phyloP scores from a whole-genome alignment of 2,888 invertebrate species.

The Hipparchia semele region DNA sequence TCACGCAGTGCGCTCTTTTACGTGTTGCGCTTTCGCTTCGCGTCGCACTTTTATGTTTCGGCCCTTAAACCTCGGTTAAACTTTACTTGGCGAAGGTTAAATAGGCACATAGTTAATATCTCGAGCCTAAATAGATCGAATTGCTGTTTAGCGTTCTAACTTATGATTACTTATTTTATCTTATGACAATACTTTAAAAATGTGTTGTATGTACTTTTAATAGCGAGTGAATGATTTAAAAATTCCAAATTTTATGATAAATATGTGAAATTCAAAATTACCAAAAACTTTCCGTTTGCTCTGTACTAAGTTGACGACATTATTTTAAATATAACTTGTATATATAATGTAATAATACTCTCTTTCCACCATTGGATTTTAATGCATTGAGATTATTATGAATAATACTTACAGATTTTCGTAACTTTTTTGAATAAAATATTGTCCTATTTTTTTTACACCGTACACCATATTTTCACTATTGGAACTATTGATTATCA shows the following conservation, averaged over 20 bases:
- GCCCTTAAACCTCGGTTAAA: too few species aligned
- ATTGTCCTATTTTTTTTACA: constrained; percentile 2
- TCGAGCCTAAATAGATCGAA: neutral
- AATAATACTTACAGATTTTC: neutral
- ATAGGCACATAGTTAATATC: neutral
- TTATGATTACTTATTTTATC: neutral
- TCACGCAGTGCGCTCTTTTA: too few species aligned
- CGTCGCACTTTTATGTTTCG: too few species aligned
- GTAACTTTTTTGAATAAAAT: neutral
- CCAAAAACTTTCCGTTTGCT: neutral
- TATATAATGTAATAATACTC: constrained; percentile 11
- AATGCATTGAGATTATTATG: constrained; percentile 8
- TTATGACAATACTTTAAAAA: neutral
- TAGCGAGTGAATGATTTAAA: too few species aligned
- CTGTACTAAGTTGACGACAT: neutral
- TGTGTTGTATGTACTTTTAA: neutral
- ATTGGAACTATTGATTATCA: neutral
- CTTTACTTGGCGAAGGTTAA: too few species aligned
- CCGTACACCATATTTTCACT: neutral
- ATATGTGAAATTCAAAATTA: too few species aligned
- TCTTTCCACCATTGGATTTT: neutral
- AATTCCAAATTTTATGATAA: neutral
- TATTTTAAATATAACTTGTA: neutral
- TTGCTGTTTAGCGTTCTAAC: neutral
- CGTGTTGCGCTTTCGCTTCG: too few species aligned